Percentiles rank a stretch among this genome's conserved stretches.
These are phyloP conservation scores for Penaeus monodon DNA, from an alignment of 2,888 invertebrate species.

Conservation along the genomic window DNA sequence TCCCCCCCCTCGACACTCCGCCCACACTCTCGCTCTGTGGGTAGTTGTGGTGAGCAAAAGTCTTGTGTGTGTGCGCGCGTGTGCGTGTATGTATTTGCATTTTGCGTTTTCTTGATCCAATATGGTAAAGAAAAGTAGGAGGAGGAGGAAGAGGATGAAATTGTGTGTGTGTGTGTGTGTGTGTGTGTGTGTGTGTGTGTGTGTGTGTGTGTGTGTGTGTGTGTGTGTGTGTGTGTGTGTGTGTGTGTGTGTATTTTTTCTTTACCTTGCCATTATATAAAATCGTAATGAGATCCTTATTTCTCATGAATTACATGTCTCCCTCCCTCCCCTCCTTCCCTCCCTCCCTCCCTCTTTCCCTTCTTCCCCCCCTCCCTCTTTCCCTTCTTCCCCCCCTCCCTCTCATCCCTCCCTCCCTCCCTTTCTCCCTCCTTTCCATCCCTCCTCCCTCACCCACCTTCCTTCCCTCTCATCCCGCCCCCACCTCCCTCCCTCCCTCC, in stretches of 20 bases:
- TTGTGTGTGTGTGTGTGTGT: background rate
- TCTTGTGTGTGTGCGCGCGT: slow-evolving; percentile 12
- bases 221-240: background rate
- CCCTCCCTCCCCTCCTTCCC: background rate
- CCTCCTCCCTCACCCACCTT: background rate
- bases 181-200: too few relatives aligned
- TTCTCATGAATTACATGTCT: too few relatives aligned
- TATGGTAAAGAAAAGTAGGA: too few relatives aligned
- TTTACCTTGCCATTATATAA: too few relatives aligned
- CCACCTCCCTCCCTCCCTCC: background rate
- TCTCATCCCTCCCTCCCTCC: background rate
- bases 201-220: background rate
- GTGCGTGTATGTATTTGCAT: background rate
- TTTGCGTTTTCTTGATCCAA: too few relatives aligned
- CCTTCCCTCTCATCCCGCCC: background rate
- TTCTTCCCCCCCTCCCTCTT: too few relatives aligned
- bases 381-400: too few relatives aligned
- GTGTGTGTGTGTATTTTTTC: background rate
- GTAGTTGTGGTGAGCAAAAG: too few relatives aligned
- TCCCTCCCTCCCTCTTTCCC: background rate
- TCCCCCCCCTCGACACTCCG: too few relatives aligned
- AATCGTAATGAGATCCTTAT: too few relatives aligned
- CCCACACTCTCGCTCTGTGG: too few relatives aligned
- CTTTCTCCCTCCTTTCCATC: background rate
- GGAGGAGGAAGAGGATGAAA: background rate